phyloP scores from a whole-genome alignment of 2,797 vertebrate genomes.

The Cossypha caffra region DNA sequence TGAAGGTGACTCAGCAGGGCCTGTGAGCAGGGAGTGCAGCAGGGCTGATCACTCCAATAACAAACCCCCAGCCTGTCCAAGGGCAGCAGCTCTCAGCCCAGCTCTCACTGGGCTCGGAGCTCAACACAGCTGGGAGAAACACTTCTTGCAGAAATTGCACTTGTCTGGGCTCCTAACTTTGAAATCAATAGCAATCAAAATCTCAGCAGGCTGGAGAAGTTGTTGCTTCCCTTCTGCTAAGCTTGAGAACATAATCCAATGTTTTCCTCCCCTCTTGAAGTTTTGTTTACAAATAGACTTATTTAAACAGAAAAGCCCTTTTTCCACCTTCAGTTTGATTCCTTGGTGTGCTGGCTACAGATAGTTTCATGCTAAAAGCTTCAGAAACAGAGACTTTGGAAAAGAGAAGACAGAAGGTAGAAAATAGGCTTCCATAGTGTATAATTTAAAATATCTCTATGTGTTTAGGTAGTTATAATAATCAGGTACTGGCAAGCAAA shows the following conservation, averaged over 20 bases:
- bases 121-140: neutral
- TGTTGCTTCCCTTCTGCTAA: neutral
- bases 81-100: neutral
- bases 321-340: neutral
- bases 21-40: neutral
- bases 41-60: neutral
- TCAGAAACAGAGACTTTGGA: neutral
- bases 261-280: neutral
- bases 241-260: neutral
- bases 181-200: slow-evolving; percentile 49
- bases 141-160: neutral
- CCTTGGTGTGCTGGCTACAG: neutral
- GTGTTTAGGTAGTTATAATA: neutral
- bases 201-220: slow-evolving; percentile 10
- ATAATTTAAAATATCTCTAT: neutral
- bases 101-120: neutral
- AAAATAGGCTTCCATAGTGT: neutral
- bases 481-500: neutral
- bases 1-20: neutral
- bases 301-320: neutral
- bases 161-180: neutral
- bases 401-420: neutral
- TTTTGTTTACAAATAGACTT: slow-evolving; percentile 29
- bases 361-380: neutral
- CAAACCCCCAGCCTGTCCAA: neutral